Conservation (phyloP, 2,888 invertebrate species). For the Leucophenga maculata region DNA sequence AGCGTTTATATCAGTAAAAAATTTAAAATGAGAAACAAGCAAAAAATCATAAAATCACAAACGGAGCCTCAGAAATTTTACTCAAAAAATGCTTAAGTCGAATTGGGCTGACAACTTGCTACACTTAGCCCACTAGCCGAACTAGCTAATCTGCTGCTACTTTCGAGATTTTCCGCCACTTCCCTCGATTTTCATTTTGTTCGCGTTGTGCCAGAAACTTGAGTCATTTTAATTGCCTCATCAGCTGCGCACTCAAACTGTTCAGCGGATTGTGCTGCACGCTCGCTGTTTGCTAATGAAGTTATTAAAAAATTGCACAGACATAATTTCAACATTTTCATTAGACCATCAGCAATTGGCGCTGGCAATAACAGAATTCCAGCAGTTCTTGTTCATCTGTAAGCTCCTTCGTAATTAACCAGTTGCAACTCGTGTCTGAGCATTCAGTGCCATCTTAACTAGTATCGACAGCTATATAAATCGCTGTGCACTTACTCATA, state of each 20-base stretch:
- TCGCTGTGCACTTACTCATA: conserved; percentile 45
- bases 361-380: too few relatives aligned
- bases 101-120: too few relatives aligned
- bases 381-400: neutral
- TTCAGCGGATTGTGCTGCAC: neutral
- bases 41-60: too few relatives aligned
- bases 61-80: neutral
- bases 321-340: conserved; percentile 46
- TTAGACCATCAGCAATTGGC: neutral
- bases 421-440: conserved; percentile 60
- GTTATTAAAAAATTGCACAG: conserved; percentile 63
- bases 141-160: too few relatives aligned
- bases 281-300: conserved; percentile 53
- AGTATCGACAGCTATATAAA: conserved; percentile 61
- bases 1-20: too few relatives aligned
- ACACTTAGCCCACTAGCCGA: too few relatives aligned
- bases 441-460: conserved; percentile 63
- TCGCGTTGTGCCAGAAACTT: too few relatives aligned
- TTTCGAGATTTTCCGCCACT: too few relatives aligned
- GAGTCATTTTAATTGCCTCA: conserved; percentile 10
- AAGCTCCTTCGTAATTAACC: conserved; percentile 41
- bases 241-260: neutral
- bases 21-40: too few relatives aligned
- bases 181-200: too few relatives aligned
- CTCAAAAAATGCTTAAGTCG: neutral